Conservation (phyloP, 2,113 vertebrate species). For the Rhadina sibilatrix region DNA sequence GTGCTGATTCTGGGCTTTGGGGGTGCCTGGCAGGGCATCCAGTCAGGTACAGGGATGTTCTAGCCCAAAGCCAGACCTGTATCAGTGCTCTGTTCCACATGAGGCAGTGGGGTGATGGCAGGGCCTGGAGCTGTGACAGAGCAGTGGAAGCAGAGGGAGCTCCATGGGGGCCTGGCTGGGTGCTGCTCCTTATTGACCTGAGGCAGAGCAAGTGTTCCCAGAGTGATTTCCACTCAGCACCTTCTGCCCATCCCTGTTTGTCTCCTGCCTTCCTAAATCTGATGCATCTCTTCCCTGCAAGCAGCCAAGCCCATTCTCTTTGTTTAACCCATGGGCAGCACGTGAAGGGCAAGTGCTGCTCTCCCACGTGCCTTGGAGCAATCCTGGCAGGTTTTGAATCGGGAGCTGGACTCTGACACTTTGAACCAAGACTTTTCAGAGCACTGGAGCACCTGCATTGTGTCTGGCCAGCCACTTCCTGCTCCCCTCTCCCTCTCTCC, state of each 20-base stretch:
- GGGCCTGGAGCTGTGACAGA: not conserved
- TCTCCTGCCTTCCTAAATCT: not conserved
- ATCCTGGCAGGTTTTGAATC: not conserved
- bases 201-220: not conserved
- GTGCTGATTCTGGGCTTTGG: not conserved
- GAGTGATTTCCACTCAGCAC: not conserved
- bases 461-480: not conserved
- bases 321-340: not conserved
- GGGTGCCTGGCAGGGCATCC: not conserved
- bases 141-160: not conserved
- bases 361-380: not conserved
- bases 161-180: not conserved
- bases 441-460: rapidly evolving
- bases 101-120: not conserved
- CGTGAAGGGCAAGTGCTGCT: rapidly evolving
- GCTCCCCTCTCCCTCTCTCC: not conserved
- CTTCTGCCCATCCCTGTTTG: not conserved
- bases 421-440: not conserved
- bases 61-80: not conserved
- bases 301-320: not conserved
- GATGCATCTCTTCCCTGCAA: not conserved
- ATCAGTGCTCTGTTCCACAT: rapidly evolving
- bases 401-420: not conserved
- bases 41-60: not conserved
- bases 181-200: not conserved